phyloP scores from a whole-genome alignment of 2,113 vertebrate genomes.

The Callospermophilus lateralis region DNA sequence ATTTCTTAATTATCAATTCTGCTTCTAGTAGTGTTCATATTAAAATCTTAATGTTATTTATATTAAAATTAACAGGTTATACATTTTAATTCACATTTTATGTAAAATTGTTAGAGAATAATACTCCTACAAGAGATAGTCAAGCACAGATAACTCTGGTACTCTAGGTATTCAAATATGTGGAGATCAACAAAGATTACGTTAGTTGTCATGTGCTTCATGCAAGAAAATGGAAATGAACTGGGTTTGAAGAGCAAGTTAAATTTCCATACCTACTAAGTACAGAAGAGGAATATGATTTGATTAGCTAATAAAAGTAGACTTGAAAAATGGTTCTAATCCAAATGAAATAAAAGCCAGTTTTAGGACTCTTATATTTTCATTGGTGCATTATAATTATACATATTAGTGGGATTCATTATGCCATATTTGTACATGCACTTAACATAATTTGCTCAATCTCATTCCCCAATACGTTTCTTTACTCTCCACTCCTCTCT shows the following conservation, averaged over 20 bases:
- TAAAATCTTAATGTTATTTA: slow-evolving; percentile 20
- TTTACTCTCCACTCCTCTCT: too few species aligned
- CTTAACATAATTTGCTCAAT: too few species aligned
- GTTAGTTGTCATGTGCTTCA: slow-evolving; percentile 35
- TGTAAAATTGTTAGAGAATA: slow-evolving; percentile 26
- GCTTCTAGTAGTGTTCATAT: background rate
- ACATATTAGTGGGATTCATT: too few species aligned
- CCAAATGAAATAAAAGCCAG: background rate
- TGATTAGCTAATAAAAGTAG: slow-evolving; percentile 35
- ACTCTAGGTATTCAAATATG: background rate
- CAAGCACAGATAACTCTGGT: slow-evolving; percentile 4
- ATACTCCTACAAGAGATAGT: background rate
- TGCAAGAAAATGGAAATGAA: background rate
- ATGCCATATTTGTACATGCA: too few species aligned
- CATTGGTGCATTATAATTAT: too few species aligned
- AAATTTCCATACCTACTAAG: background rate
- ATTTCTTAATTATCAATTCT: background rate
- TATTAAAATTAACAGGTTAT: slow-evolving; percentile 9
- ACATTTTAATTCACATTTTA: slow-evolving; percentile 41
- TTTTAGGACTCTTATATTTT: too few species aligned
- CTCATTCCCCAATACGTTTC: too few species aligned
- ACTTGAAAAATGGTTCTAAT: slow-evolving; percentile 39
- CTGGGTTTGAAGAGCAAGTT: background rate
- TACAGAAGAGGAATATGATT: background rate
- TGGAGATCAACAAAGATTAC: background rate